These are phyloP conservation scores for Brachyhypopomus gauderio DNA, from an alignment of 2,113 vertebrate species.

Conservation along the genomic window DNA sequence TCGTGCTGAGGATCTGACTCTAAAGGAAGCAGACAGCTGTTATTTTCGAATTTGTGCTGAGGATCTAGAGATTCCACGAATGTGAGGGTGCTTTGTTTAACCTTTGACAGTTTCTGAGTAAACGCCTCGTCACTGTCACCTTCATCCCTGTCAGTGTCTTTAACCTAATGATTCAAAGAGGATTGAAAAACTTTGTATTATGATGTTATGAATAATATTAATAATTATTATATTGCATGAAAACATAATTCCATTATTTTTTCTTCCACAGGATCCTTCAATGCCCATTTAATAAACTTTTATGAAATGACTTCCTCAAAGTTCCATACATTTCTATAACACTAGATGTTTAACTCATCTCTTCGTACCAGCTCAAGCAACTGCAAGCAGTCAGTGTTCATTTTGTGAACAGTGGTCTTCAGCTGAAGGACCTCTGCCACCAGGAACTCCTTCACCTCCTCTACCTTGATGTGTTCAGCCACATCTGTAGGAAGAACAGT, in stretches of 20 bases:
- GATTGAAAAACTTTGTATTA: neutral
- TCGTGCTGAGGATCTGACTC: neutral
- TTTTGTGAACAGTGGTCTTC: constrained; percentile 68
- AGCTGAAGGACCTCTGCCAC: too few species aligned
- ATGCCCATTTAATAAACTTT: neutral
- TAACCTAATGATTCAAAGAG: neutral
- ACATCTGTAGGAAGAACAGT: constrained; percentile 66
- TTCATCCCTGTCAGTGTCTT: constrained; percentile 3
- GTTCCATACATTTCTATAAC: neutral
- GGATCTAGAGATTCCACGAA: neutral
- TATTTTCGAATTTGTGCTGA: too few species aligned
- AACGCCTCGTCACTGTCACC: neutral
- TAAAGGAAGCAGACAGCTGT: too few species aligned
- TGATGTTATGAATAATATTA: neutral
- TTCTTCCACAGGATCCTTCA: neutral
- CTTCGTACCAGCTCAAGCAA: constrained; percentile 74
- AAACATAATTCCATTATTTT: too few species aligned
- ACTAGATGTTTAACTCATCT: constrained; percentile 32
- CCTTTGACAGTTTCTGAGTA: neutral
- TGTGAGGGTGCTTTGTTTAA: neutral
- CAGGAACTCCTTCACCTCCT: constrained; percentile 76
- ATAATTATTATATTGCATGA: too few species aligned
- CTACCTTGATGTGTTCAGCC: constrained; percentile 73
- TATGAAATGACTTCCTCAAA: neutral
- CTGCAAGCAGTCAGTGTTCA: constrained; percentile 77